Evolutionary conservation across 2,888 invertebrate genomes (phyloP), one percentile per base, ranked within the genome.

Genomic region (Choreutis nemorana): DNA sequence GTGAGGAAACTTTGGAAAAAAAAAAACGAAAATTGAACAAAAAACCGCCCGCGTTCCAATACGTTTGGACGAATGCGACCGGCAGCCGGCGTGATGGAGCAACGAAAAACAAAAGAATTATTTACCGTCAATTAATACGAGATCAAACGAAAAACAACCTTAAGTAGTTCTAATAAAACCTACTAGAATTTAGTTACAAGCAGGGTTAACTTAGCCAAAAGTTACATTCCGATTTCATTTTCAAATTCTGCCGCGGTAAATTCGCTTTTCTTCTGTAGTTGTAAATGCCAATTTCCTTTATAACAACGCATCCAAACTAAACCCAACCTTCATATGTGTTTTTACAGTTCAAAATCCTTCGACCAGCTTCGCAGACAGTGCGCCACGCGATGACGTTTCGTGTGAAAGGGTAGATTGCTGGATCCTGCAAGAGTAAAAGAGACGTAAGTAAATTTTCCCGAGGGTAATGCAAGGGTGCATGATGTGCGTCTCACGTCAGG

Each of bases 341-440:
- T 3, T 39, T 50, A 62, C 37, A 45, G 51, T 44, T 39, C 36
- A 53, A 45, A 52, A 54, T 59, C 21, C 35, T 35, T 43, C 45
- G 39, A 22, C 24, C 32, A 31, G 29, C 21, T 35, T 34, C 21
- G 51, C 54, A 70, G 72, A 75, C 77, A 73, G 72, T 72, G 77
- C 75, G 73, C 73, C 64, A 68, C 68, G 72, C 75, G 66, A 65
- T 77, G 75, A 75, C 75, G 78, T 75, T 77, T 72, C 62, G 55
- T 64, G 39, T 43, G 51, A 59, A 46, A 49, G 60, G 46, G 62
- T 28, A 31, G 16, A 12, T 38, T 9, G 28, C 63, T 44, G 48
- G 30, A n/a, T n/a, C n/a, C n/a, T n/a, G n/a, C n/a, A n/a, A n/a
- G n/a, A n/a, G n/a, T n/a, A 54, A 70, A 39, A 44, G 65, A 53